Percentiles rank a stretch among this genome's conserved stretches.
Conservation (phyloP, 2,797 vertebrate species). For the Acrossocheilus fasciatus region DNA sequence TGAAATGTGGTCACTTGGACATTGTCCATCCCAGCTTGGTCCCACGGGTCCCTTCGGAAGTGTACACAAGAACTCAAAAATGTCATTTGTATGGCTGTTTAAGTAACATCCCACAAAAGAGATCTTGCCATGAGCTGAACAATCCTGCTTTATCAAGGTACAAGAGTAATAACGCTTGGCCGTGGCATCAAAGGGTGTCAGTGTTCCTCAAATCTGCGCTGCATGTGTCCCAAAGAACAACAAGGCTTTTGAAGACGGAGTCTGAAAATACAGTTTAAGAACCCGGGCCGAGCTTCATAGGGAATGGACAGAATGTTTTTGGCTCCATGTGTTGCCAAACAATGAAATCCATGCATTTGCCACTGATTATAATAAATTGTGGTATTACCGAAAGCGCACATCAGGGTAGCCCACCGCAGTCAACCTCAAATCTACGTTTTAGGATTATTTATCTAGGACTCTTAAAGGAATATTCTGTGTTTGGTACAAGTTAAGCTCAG, state of each 20-base stretch:
- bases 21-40: slow-evolving; percentile 46
- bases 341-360: slow-evolving; percentile 57
- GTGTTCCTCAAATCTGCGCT: slow-evolving; percentile 61
- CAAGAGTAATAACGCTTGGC: slow-evolving; percentile 64
- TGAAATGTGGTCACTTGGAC: slow-evolving; percentile 53
- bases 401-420: slow-evolving; percentile 50
- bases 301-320: slow-evolving; percentile 53
- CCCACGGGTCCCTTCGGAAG: slow-evolving; percentile 40
- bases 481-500: background rate
- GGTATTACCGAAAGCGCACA: slow-evolving; percentile 57
- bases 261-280: slow-evolving; percentile 50
- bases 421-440: slow-evolving; percentile 7
- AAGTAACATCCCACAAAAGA: slow-evolving; percentile 50
- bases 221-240: slow-evolving; percentile 62
- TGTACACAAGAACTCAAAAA: slow-evolving; percentile 39
- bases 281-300: slow-evolving; percentile 36
- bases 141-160: slow-evolving; percentile 63
- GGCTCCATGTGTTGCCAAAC: slow-evolving; percentile 54
- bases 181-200: slow-evolving; percentile 59
- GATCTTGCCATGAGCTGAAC: slow-evolving; percentile 55
- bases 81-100: slow-evolving; percentile 43
- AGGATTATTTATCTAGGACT: slow-evolving; percentile 13
- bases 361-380: slow-evolving; percentile 56
- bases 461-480: background rate
- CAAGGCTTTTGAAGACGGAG: slow-evolving; percentile 61